Evolutionary conservation across 2,888 invertebrate genomes (phyloP), one percentile per base, ranked within the genome.

Genomic region (Drosophila mimica): DNA sequence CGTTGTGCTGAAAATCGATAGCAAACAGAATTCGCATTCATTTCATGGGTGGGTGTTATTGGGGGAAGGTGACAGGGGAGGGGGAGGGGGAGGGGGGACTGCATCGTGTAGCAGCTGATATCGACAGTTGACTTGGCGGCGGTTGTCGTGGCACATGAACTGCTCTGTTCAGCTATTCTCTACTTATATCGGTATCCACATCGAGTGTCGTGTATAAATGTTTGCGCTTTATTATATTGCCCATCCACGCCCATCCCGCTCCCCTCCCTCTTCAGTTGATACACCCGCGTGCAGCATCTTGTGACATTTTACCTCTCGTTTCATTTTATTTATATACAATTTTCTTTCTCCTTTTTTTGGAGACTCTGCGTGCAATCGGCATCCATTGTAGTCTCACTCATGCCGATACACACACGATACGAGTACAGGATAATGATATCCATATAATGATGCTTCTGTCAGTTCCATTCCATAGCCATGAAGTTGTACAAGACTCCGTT

Each of bases 381-480:
- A 64, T 65, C 77, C 82, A 78, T 79, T 81, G 76, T 81, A 75
- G 68, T 52, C 57, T 53, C 49, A 67, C 60, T 75, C 67, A 70
- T 70, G 74, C 71, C 74, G 73, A 85, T 83, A 90, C 89, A 89
- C 77, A 76, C 78, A 76, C 80, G 83, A 90, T 92, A 83, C 76
- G 65, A 79, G 71, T 87, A 88, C 82, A 80, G 83, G 83, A 90
- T 91, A 89, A 91, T 91, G 90, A 88, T 87, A 87, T 89, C 85
- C 83, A 84, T 88, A 92, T 91, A 92, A 90, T 92, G 91, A 92
- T 92, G 90, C 87, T 83, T 73, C 92, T 92, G 92, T 90, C 92
- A 92, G 77, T 79, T 75, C 71, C 92, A 90, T 75, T 81, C 65
- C 76, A 79, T 81, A 77, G 78, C 68, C 64, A 73, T 73, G 68